Evolutionary conservation across 1,140 invertebrate genomes (phyloP), one percentile per base, ranked within the genome.

Genomic region (Rhopalosiphum padi): DNA sequence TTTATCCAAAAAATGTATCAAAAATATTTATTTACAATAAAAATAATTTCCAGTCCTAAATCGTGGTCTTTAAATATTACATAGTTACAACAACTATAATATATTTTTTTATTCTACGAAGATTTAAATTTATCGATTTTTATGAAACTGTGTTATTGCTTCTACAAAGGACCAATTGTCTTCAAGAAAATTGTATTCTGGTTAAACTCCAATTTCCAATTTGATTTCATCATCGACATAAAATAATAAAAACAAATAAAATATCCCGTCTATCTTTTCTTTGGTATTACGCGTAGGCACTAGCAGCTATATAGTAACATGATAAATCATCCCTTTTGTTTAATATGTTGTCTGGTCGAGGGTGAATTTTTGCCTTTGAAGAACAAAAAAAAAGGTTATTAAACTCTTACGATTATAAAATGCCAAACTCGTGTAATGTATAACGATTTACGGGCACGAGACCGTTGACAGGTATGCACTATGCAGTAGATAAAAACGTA

Each of bases 241-340:
- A 60, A 68, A 90, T n/a, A 90, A 89, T 89, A 89, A 89, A 89
- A 90, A 23, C 37, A 90, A 90, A 68, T 68, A 41, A 43, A 90
- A 90, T 90, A 43, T 43, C 37, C 37, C 53, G 15, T 43, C 25
- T 60, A 18, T 90, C 23, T 60, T 43, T 43, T 48, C 37, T n/a
- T 5, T 0, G 11, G 41, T n/a, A n/a, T 68, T 90, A 90, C 25
- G 37, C 21, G 18, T 30, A 41, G 30, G 15, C n/a, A n/a, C 30
- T 68, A 60, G 60, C n/a, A 60, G 60, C n/a, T 77, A 77, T 89
- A 37, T 21, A 43, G 6, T 35, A 60, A 68, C 25, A 90, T 90
- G 18, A 90, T 90, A 90, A 90, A 90, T 90, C 89, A 90, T 90
- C 53, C 37, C 89, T 68, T 90, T 90, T 60, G 89, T 90, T 90